These are phyloP conservation scores for Pachypsylla venusta DNA, from an alignment of 1,140 invertebrate genomes.

Conservation along the genomic window DNA sequence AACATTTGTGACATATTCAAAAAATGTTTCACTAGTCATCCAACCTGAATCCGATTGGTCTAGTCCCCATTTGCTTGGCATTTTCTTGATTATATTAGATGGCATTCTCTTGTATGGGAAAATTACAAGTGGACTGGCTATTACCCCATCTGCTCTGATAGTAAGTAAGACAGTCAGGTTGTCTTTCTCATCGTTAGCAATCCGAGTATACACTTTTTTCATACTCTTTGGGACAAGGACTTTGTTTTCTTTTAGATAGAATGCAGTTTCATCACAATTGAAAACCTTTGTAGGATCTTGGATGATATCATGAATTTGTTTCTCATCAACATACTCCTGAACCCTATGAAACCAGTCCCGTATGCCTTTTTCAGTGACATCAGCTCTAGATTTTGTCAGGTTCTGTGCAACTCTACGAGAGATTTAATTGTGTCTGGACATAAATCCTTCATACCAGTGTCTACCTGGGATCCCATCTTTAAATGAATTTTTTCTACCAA, in stretches of 20 bases:
- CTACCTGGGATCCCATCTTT: constrained; percentile 25
- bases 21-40: constrained; percentile 29
- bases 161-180: constrained; percentile 18
- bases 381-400: constrained; percentile 19
- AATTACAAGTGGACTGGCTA: constrained; percentile 28
- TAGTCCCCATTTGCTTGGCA: constrained; percentile 27
- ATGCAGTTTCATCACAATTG: constrained; percentile 25
- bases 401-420: constrained; percentile 21
- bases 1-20: constrained; percentile 25
- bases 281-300: constrained; percentile 18
- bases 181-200: constrained; percentile 16
- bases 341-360: background rate
- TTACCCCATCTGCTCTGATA: constrained; percentile 13
- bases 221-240: constrained; percentile 25
- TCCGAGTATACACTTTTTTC: constrained; percentile 23
- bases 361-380: background rate
- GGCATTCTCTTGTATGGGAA: constrained; percentile 28
- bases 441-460: constrained; percentile 28
- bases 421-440: constrained; percentile 25
- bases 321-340: background rate
- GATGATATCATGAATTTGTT: background rate
- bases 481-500: constrained; percentile 12
- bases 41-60: constrained; percentile 27
- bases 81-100: constrained; percentile 20
- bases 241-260: constrained; percentile 24